Base-by-base conservation (phyloP, 1,140 invertebrate genomes). In the Adelges cooleyi region DNA sequence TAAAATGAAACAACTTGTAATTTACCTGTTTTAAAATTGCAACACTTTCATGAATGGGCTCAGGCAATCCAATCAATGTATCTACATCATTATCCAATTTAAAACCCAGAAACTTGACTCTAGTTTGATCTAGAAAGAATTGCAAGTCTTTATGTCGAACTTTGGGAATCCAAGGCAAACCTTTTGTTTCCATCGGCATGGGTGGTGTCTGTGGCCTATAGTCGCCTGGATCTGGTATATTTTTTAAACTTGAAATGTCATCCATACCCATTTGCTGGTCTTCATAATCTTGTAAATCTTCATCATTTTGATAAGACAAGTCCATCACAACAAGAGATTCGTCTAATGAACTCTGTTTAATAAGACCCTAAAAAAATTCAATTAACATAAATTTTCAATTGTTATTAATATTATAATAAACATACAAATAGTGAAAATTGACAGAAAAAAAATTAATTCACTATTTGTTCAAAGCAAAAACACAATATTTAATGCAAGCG, bases 21-120 rank as follows among this genome's bases (percentile, higher is more conserved):
- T 20, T 22, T 62, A 62, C 56, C 29, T 82, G 82, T 77, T 90
- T 90, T 23, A 97, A 78, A 68, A 94, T 91, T 73, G 87, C 85
- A 36, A 96, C 85, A 27, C 92, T 91, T 78, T 98, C 94, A 73
- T 95, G 90, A 73, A 97, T 96, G 1, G 95, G 94, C 69, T 90
- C 85, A 13, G 94, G 94, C 62, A 98, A 77, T 8, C 94, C 95
- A 67, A 92, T 91, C 56, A 96, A 78, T 68, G 92, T 94, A 50
- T 88, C 84, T 68, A 85, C 78, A 76, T 92, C 89, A 69, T 88
- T 87, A 68, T 87, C 84, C 53, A 95, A 75, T 53, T 84, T 87
- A 74, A 93, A 97, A 1, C 94, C 93, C 65, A 98, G 89, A 81
- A 98, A 98, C 77, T 98, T 98, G 49, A 88, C 79, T 71, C 95